Percentiles rank a stretch among this genome's conserved stretches.
Conservation (phyloP, 2,113 vertebrate genomes). For the Neogale vison region DNA sequence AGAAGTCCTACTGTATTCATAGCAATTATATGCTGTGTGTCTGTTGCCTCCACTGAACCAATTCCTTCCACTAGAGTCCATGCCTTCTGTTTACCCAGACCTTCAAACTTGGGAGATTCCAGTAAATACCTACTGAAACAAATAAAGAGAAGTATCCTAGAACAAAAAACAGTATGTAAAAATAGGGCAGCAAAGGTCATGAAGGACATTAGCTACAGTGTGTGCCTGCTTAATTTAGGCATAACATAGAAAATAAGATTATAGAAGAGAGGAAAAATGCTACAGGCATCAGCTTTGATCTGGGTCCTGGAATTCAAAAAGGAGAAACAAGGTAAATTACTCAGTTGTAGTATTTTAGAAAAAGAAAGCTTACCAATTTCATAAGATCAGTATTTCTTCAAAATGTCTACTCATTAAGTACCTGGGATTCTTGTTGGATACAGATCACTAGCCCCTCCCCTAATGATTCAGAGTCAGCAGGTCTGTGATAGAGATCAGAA, state of each 20-base stretch:
- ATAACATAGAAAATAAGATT: not conserved
- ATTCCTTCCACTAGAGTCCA: not conserved
- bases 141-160: not conserved
- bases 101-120: not conserved
- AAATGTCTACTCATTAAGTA: conserved; percentile 17
- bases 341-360: not conserved
- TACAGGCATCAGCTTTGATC: not conserved
- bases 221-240: not conserved
- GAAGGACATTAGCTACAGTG: not conserved
- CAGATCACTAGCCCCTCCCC: not conserved
- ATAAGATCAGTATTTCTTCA: not conserved
- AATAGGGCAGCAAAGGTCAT: not conserved
- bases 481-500: not conserved
- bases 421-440: not conserved
- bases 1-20: not conserved
- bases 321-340: not conserved
- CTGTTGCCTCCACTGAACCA: not conserved
- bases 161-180: not conserved
- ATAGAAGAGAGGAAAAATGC: not conserved
- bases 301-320: not conserved
- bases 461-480: not conserved
- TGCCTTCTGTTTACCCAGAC: not conserved
- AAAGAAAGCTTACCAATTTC: not conserved
- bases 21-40: not conserved
- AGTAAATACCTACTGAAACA: not conserved